A percentile compares a stretch with the other conserved stretches of the same genome.
Conservation (phyloP, 64 coral and sea anemone genomes). For the Dendrophyllia cribrosa region DNA sequence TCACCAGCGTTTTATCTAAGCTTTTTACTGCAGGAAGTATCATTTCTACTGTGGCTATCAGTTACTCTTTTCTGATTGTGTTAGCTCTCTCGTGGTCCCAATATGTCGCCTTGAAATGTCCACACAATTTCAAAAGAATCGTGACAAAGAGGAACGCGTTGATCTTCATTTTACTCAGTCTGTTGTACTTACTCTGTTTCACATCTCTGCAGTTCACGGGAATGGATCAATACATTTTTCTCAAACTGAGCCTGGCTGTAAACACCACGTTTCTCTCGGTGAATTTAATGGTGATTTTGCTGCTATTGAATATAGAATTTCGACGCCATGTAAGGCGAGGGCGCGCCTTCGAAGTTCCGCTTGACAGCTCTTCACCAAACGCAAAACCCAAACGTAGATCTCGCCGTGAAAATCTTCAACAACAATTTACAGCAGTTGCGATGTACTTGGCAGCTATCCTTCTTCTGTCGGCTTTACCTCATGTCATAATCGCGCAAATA, state of each 20-base stretch:
- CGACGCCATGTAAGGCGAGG: neutral
- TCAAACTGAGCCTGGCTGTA: conserved; percentile 33
- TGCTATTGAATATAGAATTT: conserved; percentile 53
- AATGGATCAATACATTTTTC: conserved; percentile 36
- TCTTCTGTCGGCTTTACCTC: conserved; percentile 60
- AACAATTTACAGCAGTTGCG: conserved; percentile 63
- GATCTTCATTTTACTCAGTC: conserved; percentile 25
- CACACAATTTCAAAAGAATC: conserved; percentile 61
- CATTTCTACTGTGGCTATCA: conserved; percentile 63
- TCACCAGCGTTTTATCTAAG: neutral
- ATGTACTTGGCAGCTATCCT: conserved; percentile 69
- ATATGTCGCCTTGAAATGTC: conserved; percentile 59
- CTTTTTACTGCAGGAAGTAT: conserved; percentile 36
- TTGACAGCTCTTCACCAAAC: neutral
- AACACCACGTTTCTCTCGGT: conserved; percentile 55
- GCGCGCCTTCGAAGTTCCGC: neutral
- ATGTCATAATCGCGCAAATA: conserved; percentile 51
- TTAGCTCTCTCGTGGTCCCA: conserved; percentile 72
- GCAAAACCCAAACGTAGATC: neutral
- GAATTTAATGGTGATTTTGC: conserved; percentile 53
- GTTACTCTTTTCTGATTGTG: conserved; percentile 65
- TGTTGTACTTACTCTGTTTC: conserved; percentile 55
- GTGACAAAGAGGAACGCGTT: conserved; percentile 47
- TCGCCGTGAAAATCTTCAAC: conserved; percentile 46
- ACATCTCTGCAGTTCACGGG: conserved; percentile 49